Base-by-base conservation (phyloP, 2,113 vertebrate species). In the Callocephalon fimbriatum region DNA sequence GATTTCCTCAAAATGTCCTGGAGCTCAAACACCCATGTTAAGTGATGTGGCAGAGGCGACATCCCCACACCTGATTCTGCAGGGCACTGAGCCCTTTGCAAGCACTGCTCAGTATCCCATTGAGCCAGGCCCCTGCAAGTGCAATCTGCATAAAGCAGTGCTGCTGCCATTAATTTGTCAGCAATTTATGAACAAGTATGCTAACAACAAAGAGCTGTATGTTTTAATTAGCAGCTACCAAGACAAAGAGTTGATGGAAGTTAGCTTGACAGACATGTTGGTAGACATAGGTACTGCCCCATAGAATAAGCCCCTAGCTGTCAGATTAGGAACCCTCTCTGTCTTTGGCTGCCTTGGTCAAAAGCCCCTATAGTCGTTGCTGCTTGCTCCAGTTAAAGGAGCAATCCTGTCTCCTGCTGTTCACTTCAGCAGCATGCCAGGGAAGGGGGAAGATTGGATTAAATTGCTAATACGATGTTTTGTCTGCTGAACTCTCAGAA, bases 101-200 rank as follows among this genome's bases (percentile, higher is more conserved):
- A 42, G n/a, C 0, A 0, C 65, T 31, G 6, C 53, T 63, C 53
- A 58, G 29, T 65, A 51, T 20, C 37, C 35, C 16, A 2, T 14
- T 9, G 42, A 26, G 37, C 44, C 40, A 50, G 56, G 18, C 21
- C 58, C 19, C 22, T 0, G 2, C 26, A 31, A 0, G 2, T 12
- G 8, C 25, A 12, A 51, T 15, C n/a, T 31, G 21, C 19, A 3
- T 12, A 21, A 56, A 56, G 44, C 1, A 0, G 29, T 44, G 42
- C 53, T 67, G 65, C 45, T 80, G 53, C 45, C 17, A 1, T 62
- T 45, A 6, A 20, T 86, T 62, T 29, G 6, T 38, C 75, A 59
- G 31, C 47, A 20, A 19, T 56, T 81, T 47, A 9, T 62, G 65
- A 63, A 5, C 40, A 50, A 45, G 23, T 21, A 11, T 15, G 21